Percentiles rank a stretch among this genome's conserved stretches.
These are phyloP conservation scores for Biston betularia DNA, from an alignment of 2,888 invertebrate genomes.

Conservation along the genomic window DNA sequence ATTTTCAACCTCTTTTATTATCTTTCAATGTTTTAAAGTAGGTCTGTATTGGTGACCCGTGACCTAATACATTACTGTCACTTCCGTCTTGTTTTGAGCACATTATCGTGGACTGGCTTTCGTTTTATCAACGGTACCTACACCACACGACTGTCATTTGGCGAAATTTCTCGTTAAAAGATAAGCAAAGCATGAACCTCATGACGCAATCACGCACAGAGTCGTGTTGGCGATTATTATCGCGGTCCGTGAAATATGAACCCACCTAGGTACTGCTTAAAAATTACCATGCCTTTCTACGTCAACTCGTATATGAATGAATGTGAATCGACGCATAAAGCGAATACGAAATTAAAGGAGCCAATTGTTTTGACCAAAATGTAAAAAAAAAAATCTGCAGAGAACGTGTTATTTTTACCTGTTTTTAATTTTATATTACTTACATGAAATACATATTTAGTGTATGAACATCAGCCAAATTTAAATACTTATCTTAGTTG, in stretches of 20 bases:
- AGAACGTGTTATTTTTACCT: too few relatives aligned
- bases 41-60: slow-evolving; percentile 14
- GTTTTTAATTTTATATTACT: background rate
- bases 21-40: slow-evolving; percentile 2
- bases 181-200: slow-evolving; percentile 35
- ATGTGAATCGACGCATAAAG: background rate
- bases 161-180: slow-evolving; percentile 40
- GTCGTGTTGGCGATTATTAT: slow-evolving; percentile 40
- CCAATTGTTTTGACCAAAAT: background rate
- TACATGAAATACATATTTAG: background rate
- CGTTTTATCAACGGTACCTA: slow-evolving; percentile 22
- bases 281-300: slow-evolving; percentile 8
- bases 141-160: slow-evolving; percentile 32
- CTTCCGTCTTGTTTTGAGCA: slow-evolving; percentile 20
- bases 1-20: background rate
- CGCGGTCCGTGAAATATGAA: slow-evolving; percentile 38
- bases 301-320: background rate
- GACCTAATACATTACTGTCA: slow-evolving; percentile 21
- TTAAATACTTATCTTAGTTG: background rate
- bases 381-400: too few relatives aligned
- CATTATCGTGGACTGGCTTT: slow-evolving; percentile 17
- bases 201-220: slow-evolving; percentile 34
- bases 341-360: background rate
- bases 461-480: background rate
- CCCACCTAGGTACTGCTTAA: slow-evolving; percentile 28